phyloP scores from a whole-genome alignment of 2,113 vertebrate genomes.

The Typhlomys cinereus region DNA sequence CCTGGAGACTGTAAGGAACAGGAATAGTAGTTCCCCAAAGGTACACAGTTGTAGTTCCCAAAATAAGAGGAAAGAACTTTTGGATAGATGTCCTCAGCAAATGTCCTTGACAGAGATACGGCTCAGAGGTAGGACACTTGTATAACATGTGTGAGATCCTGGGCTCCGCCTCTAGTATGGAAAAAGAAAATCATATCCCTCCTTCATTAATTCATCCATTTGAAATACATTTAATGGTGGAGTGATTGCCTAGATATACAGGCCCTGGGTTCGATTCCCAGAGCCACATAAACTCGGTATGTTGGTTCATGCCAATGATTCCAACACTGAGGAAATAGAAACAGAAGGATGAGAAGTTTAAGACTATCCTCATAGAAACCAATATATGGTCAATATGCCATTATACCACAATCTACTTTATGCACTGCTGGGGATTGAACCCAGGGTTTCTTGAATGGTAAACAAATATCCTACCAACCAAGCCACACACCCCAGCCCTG shows the following conservation, averaged over 20 bases:
- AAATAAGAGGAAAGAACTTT: slow-evolving; percentile 15
- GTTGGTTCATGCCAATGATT: background rate
- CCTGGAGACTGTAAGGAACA: background rate
- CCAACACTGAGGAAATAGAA: background rate
- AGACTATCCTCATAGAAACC: background rate
- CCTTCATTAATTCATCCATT: background rate
- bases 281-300: background rate
- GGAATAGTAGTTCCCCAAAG: background rate
- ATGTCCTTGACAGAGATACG: background rate
- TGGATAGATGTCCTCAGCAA: background rate
- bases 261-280: too few species aligned
- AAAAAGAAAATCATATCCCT: background rate
- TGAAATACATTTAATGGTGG: background rate
- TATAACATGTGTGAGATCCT: background rate
- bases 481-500: background rate
- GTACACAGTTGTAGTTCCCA: background rate
- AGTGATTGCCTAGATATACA: background rate
- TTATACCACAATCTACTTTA: too few species aligned
- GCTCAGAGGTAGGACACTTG: background rate
- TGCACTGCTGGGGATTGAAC: too few species aligned
- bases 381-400: too few species aligned
- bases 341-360: background rate
- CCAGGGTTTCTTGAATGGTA: background rate
- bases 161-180: background rate
- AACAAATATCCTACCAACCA: background rate